Conservation (phyloP, 1,140 invertebrate species). For the Trypoxylus dichotomus region DNA sequence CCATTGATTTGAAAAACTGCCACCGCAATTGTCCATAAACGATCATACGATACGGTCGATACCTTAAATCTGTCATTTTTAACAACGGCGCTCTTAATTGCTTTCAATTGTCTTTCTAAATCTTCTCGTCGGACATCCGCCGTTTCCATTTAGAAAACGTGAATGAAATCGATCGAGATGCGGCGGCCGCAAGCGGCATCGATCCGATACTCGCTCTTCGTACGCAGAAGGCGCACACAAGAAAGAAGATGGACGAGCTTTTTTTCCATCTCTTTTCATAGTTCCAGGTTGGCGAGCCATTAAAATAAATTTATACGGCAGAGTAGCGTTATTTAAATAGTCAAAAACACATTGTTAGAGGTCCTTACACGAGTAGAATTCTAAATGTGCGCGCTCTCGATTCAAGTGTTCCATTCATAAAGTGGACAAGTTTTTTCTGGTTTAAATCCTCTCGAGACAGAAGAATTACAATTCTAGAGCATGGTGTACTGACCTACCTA, state of each 20-base stretch:
- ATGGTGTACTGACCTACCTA: slow-evolving; percentile 14
- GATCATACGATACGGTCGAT: slow-evolving; percentile 11
- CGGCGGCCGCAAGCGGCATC: no score
- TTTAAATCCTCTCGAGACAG: neutral
- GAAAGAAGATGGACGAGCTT: neutral
- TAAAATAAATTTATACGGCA: slow-evolving; percentile 29
- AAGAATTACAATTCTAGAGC: slow-evolving; percentile 8
- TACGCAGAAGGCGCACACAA: neutral
- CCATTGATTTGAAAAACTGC: slow-evolving; percentile 1
- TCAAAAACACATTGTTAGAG: slow-evolving; percentile 30
- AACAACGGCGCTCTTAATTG: slow-evolving; percentile 18
- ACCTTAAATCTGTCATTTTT: slow-evolving; percentile 21
- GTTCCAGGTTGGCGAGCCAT: slow-evolving; percentile 10
- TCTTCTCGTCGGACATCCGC: neutral
- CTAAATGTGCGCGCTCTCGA: slow-evolving; percentile 18
- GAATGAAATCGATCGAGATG: neutral
- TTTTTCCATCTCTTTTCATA: slow-evolving; percentile 13
- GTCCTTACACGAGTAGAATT: slow-evolving; percentile 25
- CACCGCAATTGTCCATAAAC: neutral
- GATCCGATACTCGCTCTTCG: neutral
- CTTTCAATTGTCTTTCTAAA: slow-evolving; percentile 21
- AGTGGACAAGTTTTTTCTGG: slow-evolving; percentile 1
- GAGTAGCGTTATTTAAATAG: slow-evolving; percentile 26
- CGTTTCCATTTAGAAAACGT: neutral
- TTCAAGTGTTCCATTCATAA: slow-evolving; percentile 23